Conservation (phyloP, 2,113 vertebrate species). For the Strigops habroptila region DNA sequence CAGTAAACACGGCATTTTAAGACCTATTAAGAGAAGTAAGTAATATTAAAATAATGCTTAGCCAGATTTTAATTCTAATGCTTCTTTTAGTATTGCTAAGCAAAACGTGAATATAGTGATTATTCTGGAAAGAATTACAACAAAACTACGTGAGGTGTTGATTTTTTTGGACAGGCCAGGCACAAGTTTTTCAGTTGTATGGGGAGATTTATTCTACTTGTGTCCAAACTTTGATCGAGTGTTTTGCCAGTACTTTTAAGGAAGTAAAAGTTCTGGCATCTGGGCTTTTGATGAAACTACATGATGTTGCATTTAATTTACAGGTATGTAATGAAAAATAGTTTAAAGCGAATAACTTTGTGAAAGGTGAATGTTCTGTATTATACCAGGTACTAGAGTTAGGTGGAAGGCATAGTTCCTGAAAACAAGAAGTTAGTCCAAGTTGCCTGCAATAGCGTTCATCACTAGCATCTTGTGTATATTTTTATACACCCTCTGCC, state of each 20-base stretch:
- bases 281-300: slow-evolving; percentile 82
- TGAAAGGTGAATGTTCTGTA: neutral
- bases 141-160: neutral
- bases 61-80: neutral
- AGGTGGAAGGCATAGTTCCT: neutral
- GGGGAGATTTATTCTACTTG: slow-evolving; percentile 75
- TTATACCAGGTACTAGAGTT: neutral
- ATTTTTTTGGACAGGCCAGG: slow-evolving; percentile 53
- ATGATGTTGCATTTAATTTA: slow-evolving; percentile 70
- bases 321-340: slow-evolving; percentile 74
- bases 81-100: neutral
- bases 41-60: neutral
- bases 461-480: fast-evolving
- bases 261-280: slow-evolving; percentile 90
- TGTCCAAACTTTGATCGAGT: slow-evolving; percentile 83
- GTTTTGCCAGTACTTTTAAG: slow-evolving; percentile 90
- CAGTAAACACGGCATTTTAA: neutral
- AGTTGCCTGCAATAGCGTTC: neutral
- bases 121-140: neutral
- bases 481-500: neutral
- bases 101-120: neutral
- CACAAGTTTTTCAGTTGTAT: slow-evolving; percentile 77
- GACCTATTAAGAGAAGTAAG: neutral
- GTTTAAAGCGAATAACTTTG: neutral
- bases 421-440: fast-evolving